Conservation (phyloP, 2,113 vertebrate genomes). For the Neodon shergylaensis region DNA sequence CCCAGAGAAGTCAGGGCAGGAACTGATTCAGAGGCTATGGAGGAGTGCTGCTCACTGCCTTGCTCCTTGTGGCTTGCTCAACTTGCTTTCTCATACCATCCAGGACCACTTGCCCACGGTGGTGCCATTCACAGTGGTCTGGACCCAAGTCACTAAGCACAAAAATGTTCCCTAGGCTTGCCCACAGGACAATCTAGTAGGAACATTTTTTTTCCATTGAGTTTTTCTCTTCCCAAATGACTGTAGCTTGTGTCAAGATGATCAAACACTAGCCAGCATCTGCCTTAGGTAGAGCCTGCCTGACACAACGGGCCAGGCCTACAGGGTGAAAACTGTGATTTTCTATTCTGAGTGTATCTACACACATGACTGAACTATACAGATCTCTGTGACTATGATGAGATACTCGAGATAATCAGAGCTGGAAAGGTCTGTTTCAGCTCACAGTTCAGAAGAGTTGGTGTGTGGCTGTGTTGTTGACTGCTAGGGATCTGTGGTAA, state of each 20-base stretch:
- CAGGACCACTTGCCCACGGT: not conserved
- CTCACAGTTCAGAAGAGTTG: not conserved
- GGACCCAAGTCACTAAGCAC: not conserved
- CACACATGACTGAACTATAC: not conserved
- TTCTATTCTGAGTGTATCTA: not conserved
- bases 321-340: not conserved
- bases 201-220: not conserved
- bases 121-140: too few species aligned
- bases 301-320: not conserved
- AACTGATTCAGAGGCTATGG: not conserved
- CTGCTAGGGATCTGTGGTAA: not conserved
- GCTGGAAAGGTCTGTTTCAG: not conserved
- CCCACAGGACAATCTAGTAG: too few species aligned
- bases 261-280: not conserved
- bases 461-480: too few species aligned
- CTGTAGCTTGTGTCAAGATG: not conserved
- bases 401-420: not conserved
- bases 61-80: not conserved
- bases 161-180: not conserved
- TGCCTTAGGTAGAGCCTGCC: not conserved
- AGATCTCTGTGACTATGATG: not conserved
- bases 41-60: not conserved
- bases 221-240: not conserved
- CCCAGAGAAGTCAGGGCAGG: not conserved
- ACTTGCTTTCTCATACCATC: not conserved